phyloP scores from a whole-genome alignment of 2,888 invertebrate species.

The Aporophyla lueneburgensis region DNA sequence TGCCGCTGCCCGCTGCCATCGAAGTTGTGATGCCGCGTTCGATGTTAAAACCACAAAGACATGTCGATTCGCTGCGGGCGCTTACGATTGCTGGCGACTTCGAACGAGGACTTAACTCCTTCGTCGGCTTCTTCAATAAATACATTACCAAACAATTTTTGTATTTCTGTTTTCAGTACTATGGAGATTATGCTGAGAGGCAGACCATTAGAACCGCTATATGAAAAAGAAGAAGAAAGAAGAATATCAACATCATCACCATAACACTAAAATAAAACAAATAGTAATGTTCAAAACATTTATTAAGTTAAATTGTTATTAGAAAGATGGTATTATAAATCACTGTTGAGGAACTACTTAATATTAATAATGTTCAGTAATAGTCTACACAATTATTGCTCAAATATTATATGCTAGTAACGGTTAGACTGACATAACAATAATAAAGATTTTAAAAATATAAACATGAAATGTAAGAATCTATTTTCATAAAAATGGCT shows the following conservation, averaged over 20 bases:
- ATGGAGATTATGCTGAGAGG: constrained; percentile 81
- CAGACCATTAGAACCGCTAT: constrained; percentile 72
- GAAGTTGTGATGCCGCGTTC: not conserved
- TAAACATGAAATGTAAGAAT: not conserved
- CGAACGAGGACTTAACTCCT: no score
- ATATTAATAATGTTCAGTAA: not conserved
- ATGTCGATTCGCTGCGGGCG: not conserved
- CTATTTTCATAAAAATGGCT: constrained; percentile 6
- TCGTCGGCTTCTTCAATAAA: not conserved
- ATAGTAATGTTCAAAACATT: constrained; percentile 22
- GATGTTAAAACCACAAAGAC: not conserved
- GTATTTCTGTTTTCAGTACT: constrained; percentile 71
- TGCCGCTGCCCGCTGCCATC: not conserved
- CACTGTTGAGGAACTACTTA: constrained; percentile 19
- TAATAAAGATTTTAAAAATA: not conserved
- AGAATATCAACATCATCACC: constrained; percentile 47
- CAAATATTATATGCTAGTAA: constrained; percentile 16
- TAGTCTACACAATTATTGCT: constrained; percentile 35
- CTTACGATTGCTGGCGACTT: no score
- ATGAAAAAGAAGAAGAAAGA: constrained; percentile 69
- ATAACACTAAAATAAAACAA: constrained; percentile 30
- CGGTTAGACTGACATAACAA: constrained; percentile 15
- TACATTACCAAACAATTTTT: not conserved
- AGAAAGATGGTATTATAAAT: constrained; percentile 20
- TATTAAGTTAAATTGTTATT: constrained; percentile 21